phyloP scores from a whole-genome alignment of 2,888 invertebrate species.

The Beris chalybata region DNA sequence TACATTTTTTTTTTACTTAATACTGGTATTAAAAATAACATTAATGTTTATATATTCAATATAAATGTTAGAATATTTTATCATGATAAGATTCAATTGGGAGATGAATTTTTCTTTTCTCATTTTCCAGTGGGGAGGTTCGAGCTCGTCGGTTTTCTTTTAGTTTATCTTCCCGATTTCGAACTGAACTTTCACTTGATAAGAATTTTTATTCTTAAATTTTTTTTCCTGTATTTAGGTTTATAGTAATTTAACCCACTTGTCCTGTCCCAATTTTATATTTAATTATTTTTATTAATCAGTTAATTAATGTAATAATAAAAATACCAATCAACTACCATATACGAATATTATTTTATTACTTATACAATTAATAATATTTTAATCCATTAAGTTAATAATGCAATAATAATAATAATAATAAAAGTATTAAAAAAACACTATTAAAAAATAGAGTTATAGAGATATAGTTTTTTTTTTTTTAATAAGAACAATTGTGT shows the following conservation, averaged over 20 bases:
- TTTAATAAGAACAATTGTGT: conserved; percentile 30
- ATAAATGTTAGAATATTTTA: too few relatives aligned
- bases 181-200: conserved; percentile 23
- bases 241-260: conserved; percentile 20
- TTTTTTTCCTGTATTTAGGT: too few relatives aligned
- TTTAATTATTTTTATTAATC: conserved; percentile 1
- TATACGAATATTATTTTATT: conserved; percentile 33
- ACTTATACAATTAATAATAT: too few relatives aligned
- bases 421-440: conserved; percentile 33
- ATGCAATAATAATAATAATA: conserved; percentile 4
- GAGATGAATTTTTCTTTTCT: too few relatives aligned
- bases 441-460: conserved; percentile 33
- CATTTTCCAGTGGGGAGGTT: too few relatives aligned
- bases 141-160: too few relatives aligned
- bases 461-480: conserved; percentile 31
- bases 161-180: too few relatives aligned
- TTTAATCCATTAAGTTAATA: too few relatives aligned
- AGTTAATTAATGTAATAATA: conserved; percentile 25
- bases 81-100: too few relatives aligned
- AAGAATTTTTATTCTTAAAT: conserved; percentile 6
- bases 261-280: conserved; percentile 30
- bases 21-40: conserved; percentile 38
- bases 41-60: conserved; percentile 26
- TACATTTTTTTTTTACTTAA: conserved; percentile 28
- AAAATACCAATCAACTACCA: conserved; percentile 35